A percentile compares a stretch with the other conserved stretches of the same genome.
Evolutionary conservation across 2,888 invertebrate genomes (phyloP).

Genomic region (Drosophila multiciliata): DNA sequence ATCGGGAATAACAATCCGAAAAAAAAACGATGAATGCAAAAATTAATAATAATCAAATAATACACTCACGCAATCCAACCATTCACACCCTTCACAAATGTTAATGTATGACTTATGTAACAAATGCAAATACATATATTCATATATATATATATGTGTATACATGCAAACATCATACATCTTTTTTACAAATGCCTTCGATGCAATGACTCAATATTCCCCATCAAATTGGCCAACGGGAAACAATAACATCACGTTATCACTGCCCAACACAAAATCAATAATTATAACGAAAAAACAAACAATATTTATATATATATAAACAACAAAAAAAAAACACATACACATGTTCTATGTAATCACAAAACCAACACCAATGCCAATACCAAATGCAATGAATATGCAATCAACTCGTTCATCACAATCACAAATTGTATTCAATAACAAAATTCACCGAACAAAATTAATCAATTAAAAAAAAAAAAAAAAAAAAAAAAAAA

Average conservation of each 20-base stretch:
- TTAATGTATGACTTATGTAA: conserved; percentile 56
- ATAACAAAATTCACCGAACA: conserved; percentile 31
- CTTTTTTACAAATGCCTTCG: conserved; percentile 27
- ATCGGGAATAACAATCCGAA: conserved; percentile 77
- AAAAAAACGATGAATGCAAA: conserved; percentile 72
- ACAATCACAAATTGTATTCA: conserved; percentile 42
- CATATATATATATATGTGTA: conserved; percentile 33
- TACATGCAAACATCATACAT: conserved; percentile 24
- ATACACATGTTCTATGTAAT: conserved; percentile 41
- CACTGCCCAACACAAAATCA: conserved; percentile 41
- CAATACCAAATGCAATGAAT: conserved; percentile 66
- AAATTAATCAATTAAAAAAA: conserved; percentile 20
- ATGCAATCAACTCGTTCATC: conserved; percentile 59
- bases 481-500: conserved; percentile 11
- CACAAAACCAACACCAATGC: conserved; percentile 44
- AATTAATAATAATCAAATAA: conserved; percentile 57
- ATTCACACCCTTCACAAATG: conserved; percentile 51
- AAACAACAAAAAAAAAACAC: conserved; percentile 4
- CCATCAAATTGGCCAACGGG: conserved; percentile 42
- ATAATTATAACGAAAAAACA: conserved; percentile 15
- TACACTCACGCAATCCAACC: conserved; percentile 60
- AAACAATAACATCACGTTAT: conserved; percentile 34
- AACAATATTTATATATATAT: not conserved
- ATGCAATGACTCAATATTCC: conserved; percentile 20
- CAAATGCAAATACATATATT: conserved; percentile 43